These are phyloP conservation scores for Montifringilla adamsi DNA, from an alignment of 2,113 vertebrate genomes.

Conservation along the genomic window DNA sequence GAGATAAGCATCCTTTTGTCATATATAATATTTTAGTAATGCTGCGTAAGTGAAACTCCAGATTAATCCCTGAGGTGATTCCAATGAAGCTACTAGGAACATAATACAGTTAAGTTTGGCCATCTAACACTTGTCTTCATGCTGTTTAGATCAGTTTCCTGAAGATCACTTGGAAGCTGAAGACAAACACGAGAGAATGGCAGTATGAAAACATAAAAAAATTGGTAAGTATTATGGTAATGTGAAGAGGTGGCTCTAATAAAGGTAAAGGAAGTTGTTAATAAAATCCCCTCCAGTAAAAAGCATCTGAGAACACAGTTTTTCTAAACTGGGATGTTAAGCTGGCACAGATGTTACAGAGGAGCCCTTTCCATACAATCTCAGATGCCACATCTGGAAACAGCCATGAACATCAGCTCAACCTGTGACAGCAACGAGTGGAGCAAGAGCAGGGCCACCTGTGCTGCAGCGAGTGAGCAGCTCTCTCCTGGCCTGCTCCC, in stretches of 20 bases:
- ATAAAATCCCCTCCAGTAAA: background rate
- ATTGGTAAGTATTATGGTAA: background rate
- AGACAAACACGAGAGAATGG: background rate
- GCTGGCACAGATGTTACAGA: background rate
- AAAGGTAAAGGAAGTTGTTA: background rate
- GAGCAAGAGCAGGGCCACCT: background rate
- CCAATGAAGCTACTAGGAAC: background rate
- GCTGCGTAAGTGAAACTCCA: background rate
- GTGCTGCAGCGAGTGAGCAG: background rate
- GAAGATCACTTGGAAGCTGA: background rate
- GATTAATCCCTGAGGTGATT: background rate
- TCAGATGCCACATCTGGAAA: background rate
- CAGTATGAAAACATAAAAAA: background rate
- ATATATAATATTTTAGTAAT: background rate
- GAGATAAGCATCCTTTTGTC: background rate
- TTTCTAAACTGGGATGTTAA: background rate
- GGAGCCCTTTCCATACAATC: background rate
- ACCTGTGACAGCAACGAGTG: rapidly evolving
- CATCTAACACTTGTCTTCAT: background rate
- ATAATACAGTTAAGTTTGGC: background rate
- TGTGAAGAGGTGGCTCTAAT: background rate
- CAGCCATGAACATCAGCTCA: background rate
- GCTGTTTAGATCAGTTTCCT: background rate
- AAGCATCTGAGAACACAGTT: background rate
- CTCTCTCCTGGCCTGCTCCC: background rate